Conservation (phyloP, 37 sponge, comb jelly and placozoan species). For the Tethya wilhelma region DNA sequence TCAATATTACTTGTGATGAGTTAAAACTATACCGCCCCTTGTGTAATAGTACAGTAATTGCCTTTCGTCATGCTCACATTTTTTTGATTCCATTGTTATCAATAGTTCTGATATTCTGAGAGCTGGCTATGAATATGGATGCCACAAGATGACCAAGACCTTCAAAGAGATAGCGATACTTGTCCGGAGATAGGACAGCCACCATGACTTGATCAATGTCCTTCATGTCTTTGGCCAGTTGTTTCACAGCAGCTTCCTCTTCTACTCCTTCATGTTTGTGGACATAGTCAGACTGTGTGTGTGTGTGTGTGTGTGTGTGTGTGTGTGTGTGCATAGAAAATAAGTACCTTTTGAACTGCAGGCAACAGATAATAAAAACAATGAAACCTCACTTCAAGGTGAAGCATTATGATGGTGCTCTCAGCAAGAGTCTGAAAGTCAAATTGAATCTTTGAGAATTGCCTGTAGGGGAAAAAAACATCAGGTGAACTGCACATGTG, state of each 20-base stretch:
- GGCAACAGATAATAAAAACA: conserved; percentile 82
- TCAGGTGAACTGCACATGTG: no score
- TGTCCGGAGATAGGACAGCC: conserved; percentile 52
- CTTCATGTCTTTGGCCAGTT: conserved; percentile 70
- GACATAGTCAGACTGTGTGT: conserved; percentile 55
- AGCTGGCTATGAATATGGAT: conserved; percentile 77
- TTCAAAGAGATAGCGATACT: conserved; percentile 89
- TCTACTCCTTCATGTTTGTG: conserved; percentile 30
- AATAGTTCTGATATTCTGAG: conserved; percentile 54
- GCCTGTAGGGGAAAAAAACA: no score
- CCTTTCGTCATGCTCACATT: no score
- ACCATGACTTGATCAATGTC: conserved; percentile 54
- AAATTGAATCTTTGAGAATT: conserved; percentile 29
- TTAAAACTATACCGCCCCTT: not conserved
- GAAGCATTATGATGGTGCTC: conserved; percentile 69
- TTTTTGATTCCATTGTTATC: conserved; percentile 87
- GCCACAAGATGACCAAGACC: conserved; percentile 91
- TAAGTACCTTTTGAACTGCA: conserved; percentile 59
- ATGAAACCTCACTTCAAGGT: conserved; percentile 87
- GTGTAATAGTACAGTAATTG: not conserved
- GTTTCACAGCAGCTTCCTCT: conserved; percentile 46
- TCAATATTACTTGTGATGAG: no score
- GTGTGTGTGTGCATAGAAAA: conserved; percentile 8
- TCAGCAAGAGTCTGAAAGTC: conserved; percentile 59
- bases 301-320: conserved; percentile 18